phyloP scores from a whole-genome alignment of 2,888 invertebrate genomes.

The Patella pellucida region DNA sequence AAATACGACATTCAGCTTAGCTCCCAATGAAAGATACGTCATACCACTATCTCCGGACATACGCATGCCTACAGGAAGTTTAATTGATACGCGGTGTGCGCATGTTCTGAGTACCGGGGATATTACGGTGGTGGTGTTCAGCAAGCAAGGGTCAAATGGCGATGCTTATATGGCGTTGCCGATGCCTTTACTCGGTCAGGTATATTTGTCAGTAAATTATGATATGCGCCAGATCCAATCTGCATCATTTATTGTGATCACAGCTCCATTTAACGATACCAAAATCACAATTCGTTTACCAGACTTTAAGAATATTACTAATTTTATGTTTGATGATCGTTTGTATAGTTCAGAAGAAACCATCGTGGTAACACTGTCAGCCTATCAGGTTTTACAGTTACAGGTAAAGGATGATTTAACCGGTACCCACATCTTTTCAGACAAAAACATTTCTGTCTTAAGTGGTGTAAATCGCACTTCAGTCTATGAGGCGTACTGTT shows the following conservation, averaged over 20 bases:
- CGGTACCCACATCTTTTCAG: slow-evolving; percentile 17
- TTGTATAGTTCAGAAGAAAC: slow-evolving; percentile 9
- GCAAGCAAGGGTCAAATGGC: slow-evolving; percentile 13
- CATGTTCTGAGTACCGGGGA: background rate
- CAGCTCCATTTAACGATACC: slow-evolving; percentile 18
- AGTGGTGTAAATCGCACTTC: slow-evolving; percentile 21
- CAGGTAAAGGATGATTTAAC: slow-evolving; percentile 19
- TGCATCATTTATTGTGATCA: slow-evolving; percentile 21
- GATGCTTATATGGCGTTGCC: slow-evolving; percentile 21
- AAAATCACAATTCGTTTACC: slow-evolving; percentile 19
- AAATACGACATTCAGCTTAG: background rate
- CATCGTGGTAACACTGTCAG: slow-evolving; percentile 10
- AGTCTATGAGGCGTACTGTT: slow-evolving; percentile 8
- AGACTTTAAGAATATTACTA: background rate
- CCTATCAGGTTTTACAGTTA: slow-evolving; percentile 15
- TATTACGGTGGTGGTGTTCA: slow-evolving; percentile 13
- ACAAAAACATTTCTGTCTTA: slow-evolving; percentile 16
- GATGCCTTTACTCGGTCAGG: slow-evolving; percentile 17
- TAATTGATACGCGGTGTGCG: slow-evolving; percentile 12
- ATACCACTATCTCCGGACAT: background rate
- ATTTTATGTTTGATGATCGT: slow-evolving; percentile 15
- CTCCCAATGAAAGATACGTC: background rate
- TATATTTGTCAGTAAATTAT: slow-evolving; percentile 14
- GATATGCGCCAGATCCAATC: background rate
- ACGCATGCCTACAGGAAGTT: slow-evolving; percentile 15